Base-by-base conservation (phyloP, 1,140 invertebrate species). In the Branchinecta lynchi region DNA sequence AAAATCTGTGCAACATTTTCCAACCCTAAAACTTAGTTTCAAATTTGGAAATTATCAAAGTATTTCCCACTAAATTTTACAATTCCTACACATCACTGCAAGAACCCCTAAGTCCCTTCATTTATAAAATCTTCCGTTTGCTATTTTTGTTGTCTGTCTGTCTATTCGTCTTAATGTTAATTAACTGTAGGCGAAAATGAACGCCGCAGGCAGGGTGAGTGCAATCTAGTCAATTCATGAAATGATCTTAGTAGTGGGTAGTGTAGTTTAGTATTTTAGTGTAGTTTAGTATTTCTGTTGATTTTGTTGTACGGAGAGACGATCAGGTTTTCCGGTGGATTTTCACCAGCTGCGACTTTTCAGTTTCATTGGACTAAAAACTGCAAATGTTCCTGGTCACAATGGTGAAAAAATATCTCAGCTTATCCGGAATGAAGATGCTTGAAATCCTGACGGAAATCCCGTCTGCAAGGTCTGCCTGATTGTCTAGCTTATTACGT, bases 141-240 rank as follows among this genome's bases (percentile, higher is more conserved):
- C n/a, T 71, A 20, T 32, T 12, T 71, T 43, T 70, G 44, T 45
- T 66, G 10, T 15, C 17, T 9, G 43, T 43, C 65, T 17, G 32
- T 32, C 32, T n/a, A 17, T 66, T 66, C 66, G 44, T 43, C 9
- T 70, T 17, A 12, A 60, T 7, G 9, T 66, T 43, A 65, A 17
- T 69, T n/a, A 71, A 65, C 9, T 15, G 5, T 44, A 17, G 45
- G 10, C 17, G 17, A 17, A 44, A n/a, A 8, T 12, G n/a, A 9
- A 44, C 51, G 20, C 68, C 69, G 32, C 20, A 20, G 46, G 67
- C 71, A 46, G 71, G 71, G 65, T 71, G 71, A 71, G 71, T 71
- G 71, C 71, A 71, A 71, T 71, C 71, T 71, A 71, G 71, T 71
- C 71, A 71, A 10, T 68, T 32, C 32, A 5, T 32, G 5, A 32